Evolutionary conservation across 2,113 vertebrate genomes (phyloP).

Genomic region (Salvelinus fontinalis): DNA sequence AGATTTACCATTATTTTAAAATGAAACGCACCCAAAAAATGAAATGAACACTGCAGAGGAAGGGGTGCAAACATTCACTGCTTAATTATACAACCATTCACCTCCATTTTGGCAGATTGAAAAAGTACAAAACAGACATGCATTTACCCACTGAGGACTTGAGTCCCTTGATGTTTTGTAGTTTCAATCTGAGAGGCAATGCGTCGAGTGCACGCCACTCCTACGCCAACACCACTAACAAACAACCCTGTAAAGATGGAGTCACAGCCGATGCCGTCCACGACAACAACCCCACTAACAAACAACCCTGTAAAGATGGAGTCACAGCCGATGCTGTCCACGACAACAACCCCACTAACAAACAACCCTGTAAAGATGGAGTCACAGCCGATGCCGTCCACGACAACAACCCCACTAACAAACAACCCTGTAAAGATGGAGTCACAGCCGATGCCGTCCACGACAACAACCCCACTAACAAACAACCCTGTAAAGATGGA

Average conservation of each 20-base stretch:
- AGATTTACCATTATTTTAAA: too few relatives aligned
- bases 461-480: background rate
- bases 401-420: background rate
- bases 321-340: background rate
- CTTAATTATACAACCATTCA: background rate
- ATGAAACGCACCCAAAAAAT: background rate
- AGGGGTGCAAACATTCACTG: background rate
- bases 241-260: slow-evolving; percentile 25
- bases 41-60: background rate
- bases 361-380: slow-evolving; percentile 25
- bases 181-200: slow-evolving; percentile 28
- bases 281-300: background rate
- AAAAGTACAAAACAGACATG: too few relatives aligned
- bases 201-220: slow-evolving; percentile 40
- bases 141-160: background rate
- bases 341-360: background rate
- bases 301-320: slow-evolving; percentile 25
- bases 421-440: slow-evolving; percentile 25
- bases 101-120: background rate
- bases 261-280: background rate
- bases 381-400: background rate
- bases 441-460: background rate
- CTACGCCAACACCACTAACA: slow-evolving; percentile 44
- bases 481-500: slow-evolving; percentile 25
- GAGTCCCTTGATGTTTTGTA: slow-evolving; percentile 48